phyloP scores from a whole-genome alignment of 2,888 invertebrate species.

The Sphaerophoria rueppellii region DNA sequence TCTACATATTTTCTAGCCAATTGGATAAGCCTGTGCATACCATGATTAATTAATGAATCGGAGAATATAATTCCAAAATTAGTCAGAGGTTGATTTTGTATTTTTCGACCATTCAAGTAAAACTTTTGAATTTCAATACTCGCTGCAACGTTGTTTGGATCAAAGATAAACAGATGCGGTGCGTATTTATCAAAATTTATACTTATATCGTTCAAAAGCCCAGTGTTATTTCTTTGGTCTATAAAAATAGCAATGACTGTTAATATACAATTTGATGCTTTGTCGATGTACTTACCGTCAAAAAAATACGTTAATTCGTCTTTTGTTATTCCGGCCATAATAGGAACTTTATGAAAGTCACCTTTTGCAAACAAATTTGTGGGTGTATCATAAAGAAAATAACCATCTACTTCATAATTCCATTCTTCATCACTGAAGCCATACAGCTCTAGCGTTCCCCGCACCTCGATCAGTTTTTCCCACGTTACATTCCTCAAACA shows the following conservation, averaged over 20 bases:
- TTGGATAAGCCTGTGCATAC: conserved; percentile 84
- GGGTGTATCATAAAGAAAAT: conserved; percentile 85
- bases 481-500: conserved; percentile 82
- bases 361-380: conserved; percentile 83
- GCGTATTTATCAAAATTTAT: conserved; percentile 77
- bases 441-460: conserved; percentile 75
- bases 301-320: conserved; percentile 82
- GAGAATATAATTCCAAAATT: conserved; percentile 83
- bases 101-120: conserved; percentile 72
- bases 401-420: conserved; percentile 84
- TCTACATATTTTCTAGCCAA: conserved; percentile 83
- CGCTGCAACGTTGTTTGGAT: conserved; percentile 9
- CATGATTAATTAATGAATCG: conserved; percentile 84
- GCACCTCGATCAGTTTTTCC: conserved; percentile 75
- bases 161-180: conserved; percentile 82
- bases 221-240: conserved; percentile 75
- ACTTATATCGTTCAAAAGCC: conserved; percentile 76
- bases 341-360: conserved; percentile 84
- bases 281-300: not conserved
- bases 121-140: conserved; percentile 57
- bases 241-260: not conserved
- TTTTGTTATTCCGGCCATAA: conserved; percentile 85
- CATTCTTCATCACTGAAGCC: conserved; percentile 77
- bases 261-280: not conserved
- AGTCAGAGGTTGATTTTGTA: conserved; percentile 59